These are phyloP conservation scores for Cochlearius cochlearius DNA, from an alignment of 2,113 vertebrate species.

Conservation along the genomic window DNA sequence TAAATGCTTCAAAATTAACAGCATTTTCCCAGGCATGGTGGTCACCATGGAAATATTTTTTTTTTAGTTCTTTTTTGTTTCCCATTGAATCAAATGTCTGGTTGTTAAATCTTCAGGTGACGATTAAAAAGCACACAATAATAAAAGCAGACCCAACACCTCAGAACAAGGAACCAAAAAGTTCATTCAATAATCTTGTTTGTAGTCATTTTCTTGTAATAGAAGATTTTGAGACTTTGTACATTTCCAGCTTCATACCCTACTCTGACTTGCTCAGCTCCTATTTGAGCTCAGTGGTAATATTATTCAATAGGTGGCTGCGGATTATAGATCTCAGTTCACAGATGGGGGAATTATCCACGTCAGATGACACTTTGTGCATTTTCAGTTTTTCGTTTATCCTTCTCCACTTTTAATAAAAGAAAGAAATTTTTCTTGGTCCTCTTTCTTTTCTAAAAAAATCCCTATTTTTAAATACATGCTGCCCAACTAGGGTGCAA, in stretches of 20 bases:
- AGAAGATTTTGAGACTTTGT: not conserved
- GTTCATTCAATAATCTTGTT: not conserved
- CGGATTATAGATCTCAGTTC: not conserved
- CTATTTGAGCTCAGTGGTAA: not conserved
- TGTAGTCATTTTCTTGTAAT: not conserved
- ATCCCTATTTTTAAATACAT: not conserved
- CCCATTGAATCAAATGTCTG: not conserved
- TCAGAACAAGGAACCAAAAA: not conserved
- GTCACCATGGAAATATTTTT: not conserved
- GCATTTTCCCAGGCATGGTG: rapidly evolving
- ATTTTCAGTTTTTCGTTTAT: not conserved
- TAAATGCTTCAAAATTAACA: not conserved
- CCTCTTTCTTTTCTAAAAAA: not conserved
- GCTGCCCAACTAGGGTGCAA: not conserved
- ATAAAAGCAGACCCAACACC: not conserved
- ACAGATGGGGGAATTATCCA: not conserved
- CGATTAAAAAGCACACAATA: not conserved
- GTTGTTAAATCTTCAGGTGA: not conserved
- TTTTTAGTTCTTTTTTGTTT: not conserved
- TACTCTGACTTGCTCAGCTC: not conserved
- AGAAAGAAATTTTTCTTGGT: not conserved
- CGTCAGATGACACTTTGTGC: not conserved
- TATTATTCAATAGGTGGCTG: not conserved
- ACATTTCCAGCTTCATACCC: not conserved
- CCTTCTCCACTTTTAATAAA: not conserved